Evolutionary conservation across 2,797 vertebrate species (phyloP).

Genomic region (Acanthornis magna): DNA sequence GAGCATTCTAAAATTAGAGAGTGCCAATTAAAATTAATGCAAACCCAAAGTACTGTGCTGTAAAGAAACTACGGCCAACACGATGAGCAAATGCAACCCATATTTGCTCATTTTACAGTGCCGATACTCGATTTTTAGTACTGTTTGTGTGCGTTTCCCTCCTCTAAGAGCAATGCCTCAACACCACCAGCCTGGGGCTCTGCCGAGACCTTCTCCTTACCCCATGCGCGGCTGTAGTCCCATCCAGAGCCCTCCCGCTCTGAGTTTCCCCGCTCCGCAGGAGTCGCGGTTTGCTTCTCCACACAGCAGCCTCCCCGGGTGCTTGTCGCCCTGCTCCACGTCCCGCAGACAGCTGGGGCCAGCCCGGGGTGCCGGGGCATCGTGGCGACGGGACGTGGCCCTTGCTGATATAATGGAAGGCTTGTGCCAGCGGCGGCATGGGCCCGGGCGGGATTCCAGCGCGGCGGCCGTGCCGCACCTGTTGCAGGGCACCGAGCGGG

Average conservation of each 20-base stretch:
- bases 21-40: not conserved
- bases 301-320: not conserved
- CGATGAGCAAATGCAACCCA: not conserved
- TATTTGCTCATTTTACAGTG: not conserved
- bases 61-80: not conserved
- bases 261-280: not conserved
- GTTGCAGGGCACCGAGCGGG: not conserved
- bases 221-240: not conserved
- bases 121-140: not conserved
- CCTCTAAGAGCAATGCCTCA: not conserved
- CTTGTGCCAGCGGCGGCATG: not conserved
- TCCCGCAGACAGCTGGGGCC: not conserved
- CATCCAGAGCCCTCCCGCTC: not conserved
- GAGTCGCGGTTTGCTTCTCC: not conserved
- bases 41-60: not conserved
- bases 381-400: not conserved
- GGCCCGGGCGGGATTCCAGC: conserved; percentile 38
- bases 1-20: conserved; percentile 32
- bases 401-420: conserved; percentile 60
- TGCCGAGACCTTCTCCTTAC: conserved; percentile 5
- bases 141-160: not conserved
- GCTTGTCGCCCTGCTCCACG: not conserved
- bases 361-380: not conserved
- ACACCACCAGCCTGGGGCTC: not conserved
- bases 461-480: conserved; percentile 25